Percentiles rank a stretch among this genome's conserved stretches.
phyloP scores from a whole-genome alignment of 1,140 invertebrate species.

The Papilio dardanus region DNA sequence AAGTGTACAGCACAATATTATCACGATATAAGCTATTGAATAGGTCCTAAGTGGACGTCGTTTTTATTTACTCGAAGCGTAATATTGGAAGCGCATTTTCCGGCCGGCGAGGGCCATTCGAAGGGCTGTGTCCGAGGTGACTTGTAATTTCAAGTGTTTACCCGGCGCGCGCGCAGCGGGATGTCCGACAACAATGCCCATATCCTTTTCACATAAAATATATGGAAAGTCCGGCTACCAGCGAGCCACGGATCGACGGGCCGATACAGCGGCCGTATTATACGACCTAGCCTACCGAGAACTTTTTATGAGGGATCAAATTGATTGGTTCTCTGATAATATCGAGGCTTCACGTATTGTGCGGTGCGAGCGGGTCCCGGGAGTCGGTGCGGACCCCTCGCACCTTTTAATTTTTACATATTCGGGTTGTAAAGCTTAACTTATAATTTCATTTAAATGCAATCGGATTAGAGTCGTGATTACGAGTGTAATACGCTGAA shows the following conservation, averaged over 20 bases:
- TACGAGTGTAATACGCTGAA: slow-evolving; percentile 20
- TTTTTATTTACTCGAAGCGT: slow-evolving; percentile 72
- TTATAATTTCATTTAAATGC: slow-evolving; percentile 22
- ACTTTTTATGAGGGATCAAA: slow-evolving; percentile 81
- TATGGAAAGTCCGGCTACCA: slow-evolving; percentile 77
- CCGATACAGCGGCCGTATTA: slow-evolving; percentile 69
- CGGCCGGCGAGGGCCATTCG: slow-evolving; percentile 47
- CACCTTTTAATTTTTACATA: slow-evolving; percentile 50
- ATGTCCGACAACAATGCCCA: slow-evolving; percentile 73
- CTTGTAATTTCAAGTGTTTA: slow-evolving; percentile 82
- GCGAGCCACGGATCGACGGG: slow-evolving; percentile 66
- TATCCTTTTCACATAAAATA: slow-evolving; percentile 82
- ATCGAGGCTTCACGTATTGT: slow-evolving; percentile 71
- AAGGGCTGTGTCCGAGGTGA: slow-evolving; percentile 59
- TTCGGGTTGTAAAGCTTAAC: slow-evolving; percentile 29
- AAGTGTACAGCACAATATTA: slow-evolving; percentile 13
- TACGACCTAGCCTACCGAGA: slow-evolving; percentile 70
- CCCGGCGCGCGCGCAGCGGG: slow-evolving; percentile 69
- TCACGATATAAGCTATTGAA: slow-evolving; percentile 28
- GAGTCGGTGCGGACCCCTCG: slow-evolving; percentile 49
- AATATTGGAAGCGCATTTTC: slow-evolving; percentile 78
- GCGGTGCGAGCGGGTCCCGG: slow-evolving; percentile 40
- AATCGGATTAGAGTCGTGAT: slow-evolving; percentile 29
- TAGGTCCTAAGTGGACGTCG: slow-evolving; percentile 43
- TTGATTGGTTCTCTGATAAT: slow-evolving; percentile 80